These are phyloP conservation scores for Melinopterus prodromus DNA, from an alignment of 2,888 invertebrate genomes.

Conservation along the genomic window DNA sequence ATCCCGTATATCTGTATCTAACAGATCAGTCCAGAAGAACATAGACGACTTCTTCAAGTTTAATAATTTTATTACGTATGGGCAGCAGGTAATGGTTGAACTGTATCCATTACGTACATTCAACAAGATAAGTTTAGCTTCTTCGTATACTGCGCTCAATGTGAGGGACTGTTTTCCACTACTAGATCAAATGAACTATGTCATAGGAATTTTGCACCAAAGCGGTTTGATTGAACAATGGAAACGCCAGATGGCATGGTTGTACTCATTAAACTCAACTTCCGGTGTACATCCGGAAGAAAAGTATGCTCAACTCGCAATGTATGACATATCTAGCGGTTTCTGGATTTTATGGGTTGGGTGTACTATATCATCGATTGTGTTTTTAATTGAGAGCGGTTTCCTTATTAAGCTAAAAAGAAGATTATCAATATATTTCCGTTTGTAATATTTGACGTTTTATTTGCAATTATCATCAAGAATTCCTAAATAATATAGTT, in stretches of 20 bases:
- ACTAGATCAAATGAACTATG: slow-evolving; percentile 8
- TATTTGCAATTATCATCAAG: too few relatives aligned
- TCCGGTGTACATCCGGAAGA: not conserved
- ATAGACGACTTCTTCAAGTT: slow-evolving; percentile 8
- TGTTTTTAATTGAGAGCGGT: not conserved
- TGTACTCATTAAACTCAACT: not conserved
- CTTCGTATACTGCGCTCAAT: not conserved
- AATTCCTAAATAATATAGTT: too few relatives aligned
- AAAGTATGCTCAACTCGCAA: not conserved
- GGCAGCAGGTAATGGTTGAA: slow-evolving; percentile 8
- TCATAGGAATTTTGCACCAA: slow-evolving; percentile 14
- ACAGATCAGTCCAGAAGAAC: not conserved
- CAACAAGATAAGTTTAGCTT: not conserved
- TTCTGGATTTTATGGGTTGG: not conserved
- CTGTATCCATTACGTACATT: not conserved
- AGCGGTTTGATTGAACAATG: slow-evolving; percentile 10
- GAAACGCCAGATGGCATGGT: slow-evolving; percentile 8
- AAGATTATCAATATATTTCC: not conserved
- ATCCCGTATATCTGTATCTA: not conserved
- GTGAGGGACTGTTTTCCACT: slow-evolving; percentile 18
- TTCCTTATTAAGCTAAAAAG: not conserved
- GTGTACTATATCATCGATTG: not conserved
- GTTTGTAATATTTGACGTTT: too few relatives aligned
- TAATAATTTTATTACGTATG: slow-evolving; percentile 14
- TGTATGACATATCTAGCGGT: not conserved